Evolutionary conservation across 1,140 invertebrate genomes (phyloP).

Genomic region (Stegodyphus dumicola): DNA sequence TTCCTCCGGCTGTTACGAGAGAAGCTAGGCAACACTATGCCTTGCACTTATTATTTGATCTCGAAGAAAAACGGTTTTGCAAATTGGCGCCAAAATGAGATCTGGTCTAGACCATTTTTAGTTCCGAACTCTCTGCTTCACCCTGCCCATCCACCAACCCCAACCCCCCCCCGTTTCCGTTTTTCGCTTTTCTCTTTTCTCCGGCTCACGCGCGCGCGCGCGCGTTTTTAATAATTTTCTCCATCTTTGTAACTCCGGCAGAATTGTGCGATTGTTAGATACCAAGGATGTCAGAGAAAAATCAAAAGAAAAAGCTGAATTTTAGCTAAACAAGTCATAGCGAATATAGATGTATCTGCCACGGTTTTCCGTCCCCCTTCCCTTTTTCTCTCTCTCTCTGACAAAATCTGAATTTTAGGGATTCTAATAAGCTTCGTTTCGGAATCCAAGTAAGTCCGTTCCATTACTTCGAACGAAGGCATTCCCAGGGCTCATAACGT

Average conservation of each 20-base stretch:
- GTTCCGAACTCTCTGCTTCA: neutral
- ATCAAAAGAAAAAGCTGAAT: neutral
- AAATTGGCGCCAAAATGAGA: conserved; percentile 29
- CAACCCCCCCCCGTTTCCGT: neutral
- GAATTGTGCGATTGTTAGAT: conserved; percentile 18
- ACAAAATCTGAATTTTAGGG: conserved; percentile 23
- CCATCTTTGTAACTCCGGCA: neutral
- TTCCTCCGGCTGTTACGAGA: neutral
- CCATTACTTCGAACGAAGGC: neutral
- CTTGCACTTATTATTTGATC: conserved; percentile 23
- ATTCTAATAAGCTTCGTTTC: conserved; percentile 19
- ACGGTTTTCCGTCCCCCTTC: neutral
- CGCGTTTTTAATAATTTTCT: conserved; percentile 17
- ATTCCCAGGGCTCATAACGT: neutral
- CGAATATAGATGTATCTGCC: neutral
- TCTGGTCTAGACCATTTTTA: conserved; percentile 1
- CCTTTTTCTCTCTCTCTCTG: neutral
- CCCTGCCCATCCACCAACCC: neutral
- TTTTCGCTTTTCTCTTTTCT: neutral
- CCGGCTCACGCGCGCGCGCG: neutral
- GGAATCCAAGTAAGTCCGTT: conserved; percentile 6
- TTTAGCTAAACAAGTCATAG: neutral
- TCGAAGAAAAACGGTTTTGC: conserved; percentile 23
- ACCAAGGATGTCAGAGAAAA: neutral
- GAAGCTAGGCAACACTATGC: neutral